phyloP scores from a whole-genome alignment of 2,888 invertebrate species.

The Leucania comma region DNA sequence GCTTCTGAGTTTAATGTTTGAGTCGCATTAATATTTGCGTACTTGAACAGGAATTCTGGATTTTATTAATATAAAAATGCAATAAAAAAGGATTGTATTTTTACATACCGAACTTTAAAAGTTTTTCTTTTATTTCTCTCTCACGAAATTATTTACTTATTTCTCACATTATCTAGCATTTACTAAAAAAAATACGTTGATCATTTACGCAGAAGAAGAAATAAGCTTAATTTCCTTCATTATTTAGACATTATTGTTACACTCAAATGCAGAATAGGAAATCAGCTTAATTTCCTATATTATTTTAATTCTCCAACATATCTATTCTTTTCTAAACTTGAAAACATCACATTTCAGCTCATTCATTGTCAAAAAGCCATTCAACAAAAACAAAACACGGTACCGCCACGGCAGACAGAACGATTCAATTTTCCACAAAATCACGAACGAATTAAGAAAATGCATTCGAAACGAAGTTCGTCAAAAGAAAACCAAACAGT shows the following conservation, averaged over 20 bases:
- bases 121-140: not conserved
- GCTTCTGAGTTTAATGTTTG: constrained; percentile 8
- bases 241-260: too few species aligned
- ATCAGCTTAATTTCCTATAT: constrained; percentile 14
- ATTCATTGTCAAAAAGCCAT: constrained; percentile 38
- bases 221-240: constrained; percentile 16
- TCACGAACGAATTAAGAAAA: constrained; percentile 73
- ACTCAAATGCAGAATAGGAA: too few species aligned
- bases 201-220: too few species aligned
- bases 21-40: not conserved
- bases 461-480: constrained; percentile 81
- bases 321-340: not conserved
- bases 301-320: constrained; percentile 9
- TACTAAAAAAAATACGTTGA: not conserved
- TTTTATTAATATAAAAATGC: too few species aligned
- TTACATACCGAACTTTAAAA: not conserved
- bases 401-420: constrained; percentile 50
- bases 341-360: constrained; percentile 30
- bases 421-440: constrained; percentile 63
- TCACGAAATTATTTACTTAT: not conserved
- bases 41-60: not conserved
- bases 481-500: constrained; percentile 88
- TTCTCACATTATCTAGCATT: not conserved
- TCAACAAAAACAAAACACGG: constrained; percentile 40
- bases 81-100: too few species aligned